Evolutionary conservation across 2,797 vertebrate genomes (phyloP).

Genomic region (Poecilia picta): DNA sequence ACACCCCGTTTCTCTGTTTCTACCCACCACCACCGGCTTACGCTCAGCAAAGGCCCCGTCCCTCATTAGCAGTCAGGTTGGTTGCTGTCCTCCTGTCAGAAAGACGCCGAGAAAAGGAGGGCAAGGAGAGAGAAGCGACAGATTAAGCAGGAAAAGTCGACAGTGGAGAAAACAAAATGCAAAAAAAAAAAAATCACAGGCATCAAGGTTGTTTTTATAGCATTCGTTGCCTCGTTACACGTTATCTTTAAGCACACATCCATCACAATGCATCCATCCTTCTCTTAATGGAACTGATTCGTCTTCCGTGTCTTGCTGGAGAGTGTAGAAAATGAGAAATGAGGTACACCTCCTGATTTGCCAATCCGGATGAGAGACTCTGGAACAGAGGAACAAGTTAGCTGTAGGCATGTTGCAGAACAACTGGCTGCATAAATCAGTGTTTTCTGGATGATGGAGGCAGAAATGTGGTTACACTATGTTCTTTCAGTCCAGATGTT

Average conservation of each 20-base stretch:
- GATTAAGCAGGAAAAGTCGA: constrained; percentile 39
- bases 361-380: not conserved
- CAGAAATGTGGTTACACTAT: not conserved
- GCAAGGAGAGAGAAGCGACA: constrained; percentile 44
- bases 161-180: constrained; percentile 18
- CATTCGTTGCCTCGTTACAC: constrained; percentile 45
- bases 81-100: constrained; percentile 64
- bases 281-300: constrained; percentile 40
- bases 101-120: constrained; percentile 56
- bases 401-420: not conserved
- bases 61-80: constrained; percentile 75
- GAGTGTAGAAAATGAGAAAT: constrained; percentile 29
- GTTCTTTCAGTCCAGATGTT: not conserved
- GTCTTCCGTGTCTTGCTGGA: constrained; percentile 1
- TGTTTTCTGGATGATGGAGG: not conserved
- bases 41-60: constrained; percentile 36
- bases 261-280: not conserved
- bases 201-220: constrained; percentile 67
- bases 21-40: constrained; percentile 9
- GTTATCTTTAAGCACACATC: constrained; percentile 1
- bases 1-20: constrained; percentile 37
- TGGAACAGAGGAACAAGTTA: not conserved
- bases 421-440: not conserved
- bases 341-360: not conserved
- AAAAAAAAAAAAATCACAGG: constrained; percentile 18